Conservation (phyloP, 2,113 vertebrate genomes). For the Myocastor coypus region DNA sequence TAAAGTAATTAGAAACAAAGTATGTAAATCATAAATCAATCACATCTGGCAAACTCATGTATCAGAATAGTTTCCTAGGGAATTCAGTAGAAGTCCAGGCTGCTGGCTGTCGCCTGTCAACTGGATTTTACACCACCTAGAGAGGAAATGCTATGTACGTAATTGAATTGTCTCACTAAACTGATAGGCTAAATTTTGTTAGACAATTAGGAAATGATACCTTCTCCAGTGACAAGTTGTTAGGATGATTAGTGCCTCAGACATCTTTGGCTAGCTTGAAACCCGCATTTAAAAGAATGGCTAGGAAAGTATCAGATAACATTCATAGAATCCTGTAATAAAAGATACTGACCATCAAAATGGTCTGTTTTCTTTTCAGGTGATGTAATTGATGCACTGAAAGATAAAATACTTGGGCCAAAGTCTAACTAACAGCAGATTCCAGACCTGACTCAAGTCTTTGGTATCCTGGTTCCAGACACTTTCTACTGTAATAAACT, state of each 20-base stretch:
- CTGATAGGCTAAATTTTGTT: slow-evolving; percentile 43
- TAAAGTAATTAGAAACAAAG: slow-evolving; percentile 54
- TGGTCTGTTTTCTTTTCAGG: neutral
- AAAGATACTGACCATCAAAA: neutral
- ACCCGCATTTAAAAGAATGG: neutral
- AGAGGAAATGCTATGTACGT: neutral
- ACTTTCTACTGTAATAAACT: neutral
- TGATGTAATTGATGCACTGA: neutral
- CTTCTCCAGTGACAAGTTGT: neutral
- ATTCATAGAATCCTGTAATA: neutral
- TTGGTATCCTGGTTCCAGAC: neutral
- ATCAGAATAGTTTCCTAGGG: neutral
- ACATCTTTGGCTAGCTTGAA: neutral
- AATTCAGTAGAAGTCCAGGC: neutral
- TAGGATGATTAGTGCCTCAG: neutral
- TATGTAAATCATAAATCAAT: neutral
- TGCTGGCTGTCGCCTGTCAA: neutral
- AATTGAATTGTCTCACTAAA: slow-evolving; percentile 22
- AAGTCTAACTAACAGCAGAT: neutral
- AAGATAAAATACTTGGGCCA: neutral
- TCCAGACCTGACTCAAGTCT: neutral
- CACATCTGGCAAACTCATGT: neutral
- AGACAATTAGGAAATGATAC: neutral
- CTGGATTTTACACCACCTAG: neutral
- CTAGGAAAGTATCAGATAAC: neutral